Conservation (phyloP, 2,888 invertebrate genomes). For the Alentia gelatinosa region DNA sequence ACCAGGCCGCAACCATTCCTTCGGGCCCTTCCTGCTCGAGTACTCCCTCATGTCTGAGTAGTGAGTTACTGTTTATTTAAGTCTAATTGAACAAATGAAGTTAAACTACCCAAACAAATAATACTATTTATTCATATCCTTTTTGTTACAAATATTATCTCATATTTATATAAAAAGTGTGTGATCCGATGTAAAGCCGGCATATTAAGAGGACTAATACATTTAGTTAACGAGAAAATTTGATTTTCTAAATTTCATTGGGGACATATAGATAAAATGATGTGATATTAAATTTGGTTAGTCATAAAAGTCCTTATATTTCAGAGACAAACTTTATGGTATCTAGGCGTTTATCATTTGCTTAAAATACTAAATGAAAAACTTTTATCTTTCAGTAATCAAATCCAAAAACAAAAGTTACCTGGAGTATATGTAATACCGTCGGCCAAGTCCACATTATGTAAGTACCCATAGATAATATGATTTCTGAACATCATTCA, state of each 20-base stretch:
- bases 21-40: slow-evolving; percentile 90
- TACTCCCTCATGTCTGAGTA: slow-evolving; percentile 95
- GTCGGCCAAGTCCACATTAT: slow-evolving; percentile 82
- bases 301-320: too few species aligned
- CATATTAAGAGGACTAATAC: too few species aligned
- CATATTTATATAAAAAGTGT: background rate
- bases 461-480: slow-evolving; percentile 70
- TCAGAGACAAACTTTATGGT: too few species aligned
- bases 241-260: too few species aligned
- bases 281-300: too few species aligned
- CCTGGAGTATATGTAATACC: slow-evolving; percentile 96
- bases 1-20: slow-evolving; percentile 54
- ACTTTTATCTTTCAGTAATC: slow-evolving; percentile 70
- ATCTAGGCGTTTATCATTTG: too few species aligned
- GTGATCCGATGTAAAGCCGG: background rate
- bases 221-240: too few species aligned
- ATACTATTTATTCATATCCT: too few species aligned
- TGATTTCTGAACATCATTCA: background rate
- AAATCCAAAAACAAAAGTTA: slow-evolving; percentile 86
- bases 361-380: too few species aligned
- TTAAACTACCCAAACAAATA: too few species aligned
- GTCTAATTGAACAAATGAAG: too few species aligned
- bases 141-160: background rate
- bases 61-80: slow-evolving; percentile 84
- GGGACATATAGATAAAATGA: too few species aligned